Base-by-base conservation (phyloP, 2,888 invertebrate genomes). In the Fissipunctia ypsillon region DNA sequence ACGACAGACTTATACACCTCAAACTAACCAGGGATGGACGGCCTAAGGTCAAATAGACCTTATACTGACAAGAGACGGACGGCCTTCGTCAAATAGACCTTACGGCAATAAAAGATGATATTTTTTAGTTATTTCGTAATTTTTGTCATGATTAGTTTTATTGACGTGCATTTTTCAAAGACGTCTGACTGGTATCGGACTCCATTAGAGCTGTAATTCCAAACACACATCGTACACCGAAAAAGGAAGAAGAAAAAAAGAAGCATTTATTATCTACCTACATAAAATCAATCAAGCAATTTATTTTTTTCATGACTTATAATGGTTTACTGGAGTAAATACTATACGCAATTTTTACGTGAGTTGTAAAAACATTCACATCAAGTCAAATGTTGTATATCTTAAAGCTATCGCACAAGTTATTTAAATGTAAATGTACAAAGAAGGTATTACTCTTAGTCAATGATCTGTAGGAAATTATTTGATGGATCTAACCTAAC, bases 1-100 rank as follows among this genome's bases (percentile, higher is more conserved):
- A 95, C 80, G 86, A 91, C 48, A 88, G 90, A 19, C 88, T 95
- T 0, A 90, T 95, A 50, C 95, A 95, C 64, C 88, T 94, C 0
- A 91, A 91, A 28, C 86, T 93, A 0, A 93, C 94, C 0, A 88
- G 95, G 10, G 92, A 94, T 48, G 95, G 95, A 0, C 83, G 89
- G 52, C 94, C 94, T 0, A 92, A 91, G 60, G 63, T 68, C 41
- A 84, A 81, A 78, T 80, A 78, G 56, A 31, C 10, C 22, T 45
- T 9, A 0, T 0, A 25, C 0, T 70, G 22, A 12, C 7, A 12
- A 25, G 4, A 41, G 3, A 35, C 14, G 9, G 10, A 16, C 2
- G 19, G 5, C 1, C 3, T n/a, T 35, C 0, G 19, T 48, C 25
- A 19, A 65, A 43, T 25, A 19, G 28, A 41, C 16, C 2, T 48